Base-by-base conservation (phyloP, 2,888 invertebrate genomes). In the Macaria liturata region DNA sequence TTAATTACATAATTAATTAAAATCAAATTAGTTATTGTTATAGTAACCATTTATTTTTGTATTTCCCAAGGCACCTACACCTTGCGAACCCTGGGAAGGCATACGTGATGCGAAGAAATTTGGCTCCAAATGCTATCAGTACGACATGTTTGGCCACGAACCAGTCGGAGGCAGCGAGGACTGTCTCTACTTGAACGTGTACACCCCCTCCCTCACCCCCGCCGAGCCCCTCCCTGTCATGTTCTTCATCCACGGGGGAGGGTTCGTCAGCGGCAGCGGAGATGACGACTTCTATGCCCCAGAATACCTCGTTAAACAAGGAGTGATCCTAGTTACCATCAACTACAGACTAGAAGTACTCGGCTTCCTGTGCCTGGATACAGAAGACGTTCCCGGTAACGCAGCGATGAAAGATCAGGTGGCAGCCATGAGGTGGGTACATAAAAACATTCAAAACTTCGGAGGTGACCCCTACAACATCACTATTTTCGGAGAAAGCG, bases 401-500 rank as follows among this genome's bases (percentile, higher is more conserved):
- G 77, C 78, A 5, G 80, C 73, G 3, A 72, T 81, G 70, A 81
- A 81, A 62, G 80, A 83, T 46, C 81, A 82, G 65, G 81, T 81
- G 0, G 70, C 72, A 4, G 81, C 81, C 0, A 61, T 83, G 0
- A 70, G 70, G 62, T 82, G 81, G 82, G 76, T 80, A 8, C 71
- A 76, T 9, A 70, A 71, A 39, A 84, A 84, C 40, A 81, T 84
- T 9, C 57, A 56, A 0, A 65, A 65, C n/a, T 82, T 83, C 44
- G 82, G 82, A 31, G 83, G 82, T 0, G 77, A 83, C 56, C 76
- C 81, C 3, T 54, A 71, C 6, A 81, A 80, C 53, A 65, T 83
- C 0, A 84, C 83, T 0, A 71, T 84, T 31, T 79, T 81, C 53
- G 83, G 85, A 4, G 77, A 82, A 54, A 85, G 86, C 51, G 80